Evolutionary conservation across 2,113 vertebrate genomes (phyloP), one percentile per base, ranked within the genome.

Genomic region (Petrocephalus zakoni): DNA sequence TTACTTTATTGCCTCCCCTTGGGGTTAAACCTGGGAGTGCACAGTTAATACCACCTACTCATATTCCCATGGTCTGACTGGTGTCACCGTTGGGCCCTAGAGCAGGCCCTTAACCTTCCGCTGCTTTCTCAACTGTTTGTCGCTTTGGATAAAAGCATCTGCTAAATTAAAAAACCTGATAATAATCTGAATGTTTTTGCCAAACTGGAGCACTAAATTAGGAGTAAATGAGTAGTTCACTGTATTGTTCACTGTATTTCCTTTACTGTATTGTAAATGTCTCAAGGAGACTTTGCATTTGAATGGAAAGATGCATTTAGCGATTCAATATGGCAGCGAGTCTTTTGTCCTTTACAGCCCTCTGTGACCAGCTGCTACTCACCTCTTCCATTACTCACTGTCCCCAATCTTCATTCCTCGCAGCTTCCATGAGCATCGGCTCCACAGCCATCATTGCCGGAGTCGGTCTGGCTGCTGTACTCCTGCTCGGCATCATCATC

Each of bases 391-490:
- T n/a, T 46, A 55, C 15, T 22, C 4, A 2, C 81, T 37, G 8
- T 86, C 81, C 46, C 61, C 75, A 22, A 17, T 58, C 19, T 11
- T 72, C 47, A 15, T 72, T 86, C 86, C 88, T 87, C 91, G 0
- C 87, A 99, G 98, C 94, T 4, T 96, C 96, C 91, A 97, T 97
- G 96, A 96, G 96, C 2, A 83, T 96, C 10, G 97, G 93, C 0
- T 90, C 97, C 25, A 97, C 97, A 0, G 95, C 92, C 56, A 96
- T 92, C 85, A 94, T 98, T 68, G 94, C 96, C 0, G 94, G 52
- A 5, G 93, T 8, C 0, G 88, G 75, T 5, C 68, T 84, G 0
- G 91, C 22, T 0, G 68, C 0, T 4, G 0, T 87, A 0, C 1
- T 96, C 15, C 0, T 94, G 2, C 0, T 92, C 0, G 42, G 93